Conservation (phyloP, 2,888 invertebrate genomes). For the Alloplasta piceator region DNA sequence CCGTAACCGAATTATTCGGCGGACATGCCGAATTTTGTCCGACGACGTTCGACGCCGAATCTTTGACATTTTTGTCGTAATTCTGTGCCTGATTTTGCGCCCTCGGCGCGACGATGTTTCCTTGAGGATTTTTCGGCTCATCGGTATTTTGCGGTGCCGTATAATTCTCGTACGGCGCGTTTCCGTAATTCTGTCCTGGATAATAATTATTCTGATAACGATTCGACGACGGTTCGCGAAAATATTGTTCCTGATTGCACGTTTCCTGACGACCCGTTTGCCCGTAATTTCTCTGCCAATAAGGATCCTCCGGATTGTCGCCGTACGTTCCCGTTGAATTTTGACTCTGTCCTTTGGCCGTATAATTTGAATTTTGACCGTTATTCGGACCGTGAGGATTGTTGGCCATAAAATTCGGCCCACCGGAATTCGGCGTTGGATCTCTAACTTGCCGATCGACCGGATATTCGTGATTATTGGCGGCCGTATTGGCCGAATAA, state of each 20-base stretch:
- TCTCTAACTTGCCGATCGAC: slow-evolving; percentile 71
- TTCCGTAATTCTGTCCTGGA: slow-evolving; percentile 67
- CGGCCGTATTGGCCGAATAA: slow-evolving; percentile 68
- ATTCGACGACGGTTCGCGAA: slow-evolving; percentile 77
- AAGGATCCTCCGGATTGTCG: slow-evolving; percentile 77
- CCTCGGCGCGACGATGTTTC: slow-evolving; percentile 41
- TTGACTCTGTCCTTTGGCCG: slow-evolving; percentile 66
- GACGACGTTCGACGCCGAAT: slow-evolving; percentile 69
- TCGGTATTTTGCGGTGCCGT: slow-evolving; percentile 53
- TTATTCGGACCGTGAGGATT: slow-evolving; percentile 41
- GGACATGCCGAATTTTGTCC: slow-evolving; percentile 73
- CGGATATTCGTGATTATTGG: slow-evolving; percentile 72
- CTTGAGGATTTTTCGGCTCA: slow-evolving; percentile 57
- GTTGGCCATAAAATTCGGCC: slow-evolving; percentile 71
- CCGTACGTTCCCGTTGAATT: slow-evolving; percentile 71
- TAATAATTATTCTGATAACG: slow-evolving; percentile 84
- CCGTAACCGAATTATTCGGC: slow-evolving; percentile 68
- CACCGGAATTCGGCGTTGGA: slow-evolving; percentile 68
- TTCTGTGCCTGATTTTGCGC: slow-evolving; percentile 49
- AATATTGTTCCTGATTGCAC: slow-evolving; percentile 76
- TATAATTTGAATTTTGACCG: slow-evolving; percentile 67
- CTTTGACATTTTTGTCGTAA: slow-evolving; percentile 71
- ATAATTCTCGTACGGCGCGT: slow-evolving; percentile 61
- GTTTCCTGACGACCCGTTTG: slow-evolving; percentile 76
- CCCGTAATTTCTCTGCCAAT: slow-evolving; percentile 83